A percentile compares a stretch with the other conserved stretches of the same genome.
These are phyloP conservation scores for Globicephala melas DNA, from an alignment of 2,113 vertebrate genomes.

Conservation along the genomic window DNA sequence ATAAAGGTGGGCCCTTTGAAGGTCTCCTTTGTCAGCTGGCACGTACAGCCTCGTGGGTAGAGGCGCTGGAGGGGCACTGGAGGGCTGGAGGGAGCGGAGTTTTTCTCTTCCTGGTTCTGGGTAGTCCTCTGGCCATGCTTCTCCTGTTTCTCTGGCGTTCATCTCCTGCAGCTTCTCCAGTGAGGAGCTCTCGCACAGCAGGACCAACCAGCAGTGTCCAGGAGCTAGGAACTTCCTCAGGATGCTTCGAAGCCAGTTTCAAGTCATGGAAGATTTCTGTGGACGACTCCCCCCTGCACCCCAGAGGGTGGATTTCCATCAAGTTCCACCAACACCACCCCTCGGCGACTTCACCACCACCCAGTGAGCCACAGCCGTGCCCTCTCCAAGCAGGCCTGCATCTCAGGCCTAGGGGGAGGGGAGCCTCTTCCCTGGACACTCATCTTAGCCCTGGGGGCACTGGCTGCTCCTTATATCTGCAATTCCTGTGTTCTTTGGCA, in stretches of 20 bases:
- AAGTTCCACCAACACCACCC: background rate
- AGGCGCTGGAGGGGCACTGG: accelerated
- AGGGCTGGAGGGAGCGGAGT: accelerated
- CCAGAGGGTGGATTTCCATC: background rate
- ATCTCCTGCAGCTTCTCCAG: background rate
- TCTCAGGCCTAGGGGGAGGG: background rate
- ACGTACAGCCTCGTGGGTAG: accelerated
- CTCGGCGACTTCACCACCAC: background rate
- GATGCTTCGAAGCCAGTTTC: background rate
- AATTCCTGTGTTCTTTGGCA: background rate
- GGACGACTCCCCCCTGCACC: accelerated
- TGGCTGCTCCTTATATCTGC: background rate
- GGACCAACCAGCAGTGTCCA: background rate
- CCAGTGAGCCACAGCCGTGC: background rate
- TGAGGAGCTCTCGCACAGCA: accelerated
- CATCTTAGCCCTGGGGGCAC: background rate
- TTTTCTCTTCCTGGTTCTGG: background rate
- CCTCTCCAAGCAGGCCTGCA: background rate
- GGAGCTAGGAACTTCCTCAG: background rate
- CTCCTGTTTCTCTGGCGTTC: background rate
- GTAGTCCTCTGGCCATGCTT: background rate
- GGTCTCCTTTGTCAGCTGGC: background rate
- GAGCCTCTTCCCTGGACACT: background rate
- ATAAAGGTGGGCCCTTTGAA: background rate
- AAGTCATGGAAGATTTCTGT: background rate